Evolutionary conservation across 2,888 invertebrate genomes (phyloP).

Genomic region (Lucinisca nassula): DNA sequence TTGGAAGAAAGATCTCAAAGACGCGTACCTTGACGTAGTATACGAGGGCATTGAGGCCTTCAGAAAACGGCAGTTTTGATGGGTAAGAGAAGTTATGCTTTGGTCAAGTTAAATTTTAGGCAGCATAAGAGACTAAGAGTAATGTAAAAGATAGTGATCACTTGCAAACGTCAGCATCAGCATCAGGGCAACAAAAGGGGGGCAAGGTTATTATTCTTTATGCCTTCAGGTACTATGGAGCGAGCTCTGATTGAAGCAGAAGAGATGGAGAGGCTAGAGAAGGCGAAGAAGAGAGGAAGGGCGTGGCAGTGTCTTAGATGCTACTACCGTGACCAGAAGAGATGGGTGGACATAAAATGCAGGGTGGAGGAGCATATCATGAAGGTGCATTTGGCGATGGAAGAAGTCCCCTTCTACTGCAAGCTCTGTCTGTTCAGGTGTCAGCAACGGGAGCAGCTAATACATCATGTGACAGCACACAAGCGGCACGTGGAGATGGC

Average conservation of each 20-base stretch:
- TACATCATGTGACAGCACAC: not conserved
- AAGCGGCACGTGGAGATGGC: not conserved
- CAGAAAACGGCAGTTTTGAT: no score
- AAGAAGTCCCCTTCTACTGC: not conserved
- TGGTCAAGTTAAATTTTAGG: no score
- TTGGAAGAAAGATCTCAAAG: no score
- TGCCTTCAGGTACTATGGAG: not conserved
- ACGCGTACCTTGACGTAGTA: no score
- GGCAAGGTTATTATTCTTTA: no score
- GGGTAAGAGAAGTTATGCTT: no score
- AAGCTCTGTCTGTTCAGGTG: conserved; percentile 12
- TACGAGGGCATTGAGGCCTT: no score
- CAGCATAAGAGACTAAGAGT: no score
- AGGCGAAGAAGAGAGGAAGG: not conserved
- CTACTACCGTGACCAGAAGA: not conserved
- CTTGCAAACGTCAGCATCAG: no score
- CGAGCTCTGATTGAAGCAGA: not conserved
- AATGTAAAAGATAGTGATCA: no score
- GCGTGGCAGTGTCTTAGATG: not conserved
- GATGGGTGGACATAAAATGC: not conserved
- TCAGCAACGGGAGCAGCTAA: not conserved
- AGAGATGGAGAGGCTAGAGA: not conserved
- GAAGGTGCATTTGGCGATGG: not conserved
- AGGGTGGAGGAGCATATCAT: not conserved
- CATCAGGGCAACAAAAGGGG: no score